These are phyloP conservation scores for Eristalis tenax DNA, from an alignment of 2,888 invertebrate species.

Conservation along the genomic window DNA sequence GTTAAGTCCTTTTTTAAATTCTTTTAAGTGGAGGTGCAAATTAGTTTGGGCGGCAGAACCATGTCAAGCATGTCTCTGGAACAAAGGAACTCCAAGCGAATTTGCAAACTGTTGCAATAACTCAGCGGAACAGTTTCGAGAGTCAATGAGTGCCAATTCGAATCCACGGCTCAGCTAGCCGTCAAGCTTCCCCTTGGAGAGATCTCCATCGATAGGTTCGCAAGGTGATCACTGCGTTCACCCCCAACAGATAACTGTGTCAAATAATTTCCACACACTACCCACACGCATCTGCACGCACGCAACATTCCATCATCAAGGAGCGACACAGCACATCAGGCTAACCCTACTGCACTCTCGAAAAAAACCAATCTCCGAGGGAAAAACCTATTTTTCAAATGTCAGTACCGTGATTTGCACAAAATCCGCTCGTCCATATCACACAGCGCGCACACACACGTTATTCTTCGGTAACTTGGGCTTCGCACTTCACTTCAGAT, in stretches of 20 bases:
- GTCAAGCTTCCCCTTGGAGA: too few species aligned
- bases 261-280: background rate
- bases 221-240: too few species aligned
- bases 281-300: slow-evolving; percentile 29
- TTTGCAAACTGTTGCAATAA: too few species aligned
- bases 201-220: too few species aligned
- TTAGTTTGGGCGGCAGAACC: too few species aligned
- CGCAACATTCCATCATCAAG: background rate
- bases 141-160: too few species aligned
- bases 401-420: slow-evolving; percentile 66
- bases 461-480: background rate
- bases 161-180: too few species aligned
- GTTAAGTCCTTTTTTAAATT: too few species aligned
- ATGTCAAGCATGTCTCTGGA: too few species aligned
- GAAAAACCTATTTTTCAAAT: slow-evolving; percentile 59
- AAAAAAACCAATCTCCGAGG: slow-evolving; percentile 41
- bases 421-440: slow-evolving; percentile 43
- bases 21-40: too few species aligned
- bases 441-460: background rate
- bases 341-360: background rate
- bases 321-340: slow-evolving; percentile 9
- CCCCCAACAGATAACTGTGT: background rate
- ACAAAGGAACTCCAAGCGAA: too few species aligned
- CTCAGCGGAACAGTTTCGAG: too few species aligned
- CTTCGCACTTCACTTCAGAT: slow-evolving; percentile 8